Conservation (phyloP, 2,113 vertebrate species). For the Platysternon megacephalum region DNA sequence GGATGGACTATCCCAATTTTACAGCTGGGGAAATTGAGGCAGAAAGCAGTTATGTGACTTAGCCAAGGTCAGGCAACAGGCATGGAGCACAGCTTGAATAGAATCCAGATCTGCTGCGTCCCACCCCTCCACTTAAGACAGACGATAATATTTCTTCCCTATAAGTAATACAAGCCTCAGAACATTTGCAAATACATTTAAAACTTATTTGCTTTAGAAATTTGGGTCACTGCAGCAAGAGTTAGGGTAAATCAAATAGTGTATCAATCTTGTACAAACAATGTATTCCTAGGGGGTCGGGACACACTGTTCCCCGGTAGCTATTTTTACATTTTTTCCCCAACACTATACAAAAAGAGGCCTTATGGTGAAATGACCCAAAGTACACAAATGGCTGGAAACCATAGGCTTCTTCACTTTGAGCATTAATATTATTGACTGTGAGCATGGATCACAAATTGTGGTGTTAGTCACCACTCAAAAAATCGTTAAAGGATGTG, state of each 20-base stretch:
- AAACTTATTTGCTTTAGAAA: neutral
- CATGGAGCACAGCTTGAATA: neutral
- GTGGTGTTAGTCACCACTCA: accelerated
- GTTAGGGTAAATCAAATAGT: neutral
- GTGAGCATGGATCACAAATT: neutral
- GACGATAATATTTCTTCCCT: neutral
- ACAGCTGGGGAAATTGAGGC: neutral
- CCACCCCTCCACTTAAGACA: neutral
- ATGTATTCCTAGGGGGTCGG: neutral
- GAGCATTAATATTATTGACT: neutral
- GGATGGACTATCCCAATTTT: neutral
- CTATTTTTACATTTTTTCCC: neutral
- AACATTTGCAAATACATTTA: neutral
- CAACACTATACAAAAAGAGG: neutral
- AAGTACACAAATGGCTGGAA: neutral
- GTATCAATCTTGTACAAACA: neutral
- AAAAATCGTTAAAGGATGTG: neutral
- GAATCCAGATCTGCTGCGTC: neutral
- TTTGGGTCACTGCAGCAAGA: neutral
- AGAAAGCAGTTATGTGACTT: neutral
- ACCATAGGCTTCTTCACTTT: neutral
- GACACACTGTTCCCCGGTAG: neutral
- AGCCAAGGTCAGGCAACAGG: too few relatives aligned
- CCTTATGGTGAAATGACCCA: neutral
- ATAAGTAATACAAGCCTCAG: neutral